phyloP scores from a whole-genome alignment of 2,113 vertebrate genomes.

The Phoxinus phoxinus region DNA sequence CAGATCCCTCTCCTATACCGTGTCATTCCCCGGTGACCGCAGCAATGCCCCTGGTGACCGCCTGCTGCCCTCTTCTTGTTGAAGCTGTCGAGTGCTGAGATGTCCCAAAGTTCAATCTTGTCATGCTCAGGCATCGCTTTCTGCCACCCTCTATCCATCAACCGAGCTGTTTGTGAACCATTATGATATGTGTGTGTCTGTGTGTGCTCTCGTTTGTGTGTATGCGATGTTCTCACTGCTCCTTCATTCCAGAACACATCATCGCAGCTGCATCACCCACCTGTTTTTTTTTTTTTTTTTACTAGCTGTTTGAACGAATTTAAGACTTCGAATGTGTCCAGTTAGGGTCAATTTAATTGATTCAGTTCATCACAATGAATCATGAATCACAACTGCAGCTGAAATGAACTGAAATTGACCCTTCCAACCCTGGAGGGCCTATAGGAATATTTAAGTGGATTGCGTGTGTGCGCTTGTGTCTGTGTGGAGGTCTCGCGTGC shows the following conservation, averaged over 20 bases:
- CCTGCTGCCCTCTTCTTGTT: constrained; percentile 73
- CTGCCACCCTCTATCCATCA: constrained; percentile 74
- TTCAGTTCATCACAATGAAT: constrained; percentile 4
- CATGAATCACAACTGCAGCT: neutral
- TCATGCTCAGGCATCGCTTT: constrained; percentile 71
- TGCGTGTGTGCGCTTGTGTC: constrained; percentile 55
- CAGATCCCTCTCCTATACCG: constrained; percentile 62
- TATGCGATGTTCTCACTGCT: constrained; percentile 3
- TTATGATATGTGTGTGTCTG: constrained; percentile 52
- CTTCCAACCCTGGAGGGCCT: neutral
- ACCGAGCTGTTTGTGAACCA: constrained; percentile 65
- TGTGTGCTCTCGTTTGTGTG: constrained; percentile 7
- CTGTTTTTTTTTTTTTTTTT: constrained; percentile 11
- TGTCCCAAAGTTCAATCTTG: constrained; percentile 77
- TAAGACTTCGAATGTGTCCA: neutral
- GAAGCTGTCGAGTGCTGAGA: constrained; percentile 74
- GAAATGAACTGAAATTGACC: constrained; percentile 29
- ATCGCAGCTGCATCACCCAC: neutral
- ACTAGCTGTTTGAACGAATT: neutral
- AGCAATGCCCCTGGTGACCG: constrained; percentile 77
- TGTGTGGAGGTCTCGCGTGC: constrained; percentile 45
- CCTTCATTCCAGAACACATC: constrained; percentile 8
- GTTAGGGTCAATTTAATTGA: neutral
- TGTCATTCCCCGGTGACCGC: constrained; percentile 70
- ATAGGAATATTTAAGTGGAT: constrained; percentile 32